Conservation (phyloP, 2,113 vertebrate genomes). For the Zingel zingel region DNA sequence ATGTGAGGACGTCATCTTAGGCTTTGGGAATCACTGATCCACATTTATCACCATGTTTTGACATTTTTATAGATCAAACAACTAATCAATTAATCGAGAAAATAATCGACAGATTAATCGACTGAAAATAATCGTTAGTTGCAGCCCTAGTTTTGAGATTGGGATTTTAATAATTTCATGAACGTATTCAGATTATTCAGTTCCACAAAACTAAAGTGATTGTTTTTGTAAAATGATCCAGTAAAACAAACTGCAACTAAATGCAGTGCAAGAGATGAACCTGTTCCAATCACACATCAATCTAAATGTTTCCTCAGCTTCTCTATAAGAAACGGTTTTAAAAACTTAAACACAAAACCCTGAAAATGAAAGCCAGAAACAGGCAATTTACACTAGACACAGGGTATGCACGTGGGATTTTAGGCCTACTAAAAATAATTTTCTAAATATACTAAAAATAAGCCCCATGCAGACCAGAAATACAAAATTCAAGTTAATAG, state of each 20-base stretch:
- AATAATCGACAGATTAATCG: too few species aligned
- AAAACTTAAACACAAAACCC: neutral
- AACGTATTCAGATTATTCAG: neutral
- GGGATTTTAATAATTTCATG: neutral
- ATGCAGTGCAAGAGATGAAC: neutral
- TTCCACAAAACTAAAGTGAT: neutral
- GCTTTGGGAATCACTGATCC: too few species aligned
- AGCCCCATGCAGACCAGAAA: neutral
- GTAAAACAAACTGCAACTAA: neutral
- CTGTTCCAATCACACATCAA: neutral
- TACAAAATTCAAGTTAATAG: too few species aligned
- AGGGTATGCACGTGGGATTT: neutral
- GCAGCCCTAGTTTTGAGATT: neutral
- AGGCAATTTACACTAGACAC: neutral
- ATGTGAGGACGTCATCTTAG: too few species aligned
- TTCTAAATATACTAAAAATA: neutral
- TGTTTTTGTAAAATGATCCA: neutral
- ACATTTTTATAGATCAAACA: too few species aligned
- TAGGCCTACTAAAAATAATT: too few species aligned
- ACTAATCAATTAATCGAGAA: too few species aligned
- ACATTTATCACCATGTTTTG: too few species aligned
- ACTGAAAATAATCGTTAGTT: too few species aligned
- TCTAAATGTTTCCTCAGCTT: neutral
- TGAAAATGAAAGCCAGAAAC: neutral
- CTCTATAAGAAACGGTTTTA: neutral